A percentile compares a stretch with the other conserved stretches of the same genome.
Conservation (phyloP, 2,113 vertebrate genomes). For the Sminthopsis crassicaudata region DNA sequence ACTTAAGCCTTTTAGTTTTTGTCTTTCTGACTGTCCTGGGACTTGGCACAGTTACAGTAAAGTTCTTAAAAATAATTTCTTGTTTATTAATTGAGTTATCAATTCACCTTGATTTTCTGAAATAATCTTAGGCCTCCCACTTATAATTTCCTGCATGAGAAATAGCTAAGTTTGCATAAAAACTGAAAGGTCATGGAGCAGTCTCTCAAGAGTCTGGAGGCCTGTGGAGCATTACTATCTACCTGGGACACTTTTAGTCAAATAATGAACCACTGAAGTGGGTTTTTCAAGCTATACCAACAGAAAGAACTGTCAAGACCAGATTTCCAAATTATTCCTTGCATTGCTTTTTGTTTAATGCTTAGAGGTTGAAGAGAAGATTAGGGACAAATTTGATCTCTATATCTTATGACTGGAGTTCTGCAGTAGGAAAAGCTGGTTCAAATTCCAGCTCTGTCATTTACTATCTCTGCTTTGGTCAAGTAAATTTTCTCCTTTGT, state of each 20-base stretch:
- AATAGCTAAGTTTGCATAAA: too few species aligned
- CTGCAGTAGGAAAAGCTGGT: neutral
- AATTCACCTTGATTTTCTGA: too few species aligned
- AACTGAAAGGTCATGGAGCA: too few species aligned
- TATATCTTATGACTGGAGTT: neutral
- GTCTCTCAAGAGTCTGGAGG: too few species aligned
- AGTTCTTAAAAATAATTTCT: too few species aligned
- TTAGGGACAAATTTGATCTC: neutral
- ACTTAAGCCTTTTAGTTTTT: too few species aligned
- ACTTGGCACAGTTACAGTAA: too few species aligned
- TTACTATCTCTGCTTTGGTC: neutral
- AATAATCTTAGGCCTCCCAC: too few species aligned
- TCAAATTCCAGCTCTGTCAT: neutral
- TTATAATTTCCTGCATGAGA: too few species aligned
- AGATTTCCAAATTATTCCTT: neutral
- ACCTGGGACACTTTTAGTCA: neutral
- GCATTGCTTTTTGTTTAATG: neutral
- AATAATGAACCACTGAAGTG: neutral
- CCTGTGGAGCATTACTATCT: too few species aligned
- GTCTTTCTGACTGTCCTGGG: too few species aligned
- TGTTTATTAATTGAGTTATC: too few species aligned
- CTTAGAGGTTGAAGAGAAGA: neutral
- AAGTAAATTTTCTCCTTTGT: neutral
- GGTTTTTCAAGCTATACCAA: neutral
- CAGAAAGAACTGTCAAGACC: neutral